Conservation (phyloP, 2,888 invertebrate genomes). For the Drosophila sordidula region DNA sequence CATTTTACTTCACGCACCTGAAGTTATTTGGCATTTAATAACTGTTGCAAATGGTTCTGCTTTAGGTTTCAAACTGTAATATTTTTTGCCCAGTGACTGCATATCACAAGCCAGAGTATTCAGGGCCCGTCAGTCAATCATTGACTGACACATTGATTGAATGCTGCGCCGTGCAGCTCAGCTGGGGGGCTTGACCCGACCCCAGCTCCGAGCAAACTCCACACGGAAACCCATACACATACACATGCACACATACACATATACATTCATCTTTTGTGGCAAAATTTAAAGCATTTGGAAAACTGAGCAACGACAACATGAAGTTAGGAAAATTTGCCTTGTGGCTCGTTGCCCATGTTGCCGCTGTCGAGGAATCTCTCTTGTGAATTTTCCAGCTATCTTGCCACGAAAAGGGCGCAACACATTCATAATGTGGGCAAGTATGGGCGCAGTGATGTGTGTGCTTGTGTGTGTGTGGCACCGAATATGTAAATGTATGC, state of each 20-base stretch:
- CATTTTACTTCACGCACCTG: slow-evolving; percentile 28
- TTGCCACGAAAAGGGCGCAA: slow-evolving; percentile 51
- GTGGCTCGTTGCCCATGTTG: slow-evolving; percentile 40
- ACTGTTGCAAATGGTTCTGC: slow-evolving; percentile 11
- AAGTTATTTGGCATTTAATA: slow-evolving; percentile 13
- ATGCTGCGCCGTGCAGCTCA: slow-evolving; percentile 42
- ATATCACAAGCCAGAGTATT: not conserved
- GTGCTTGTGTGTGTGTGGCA: slow-evolving; percentile 14
- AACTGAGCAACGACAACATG: slow-evolving; percentile 25
- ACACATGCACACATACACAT: no score
- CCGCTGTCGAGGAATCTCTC: slow-evolving; percentile 56
- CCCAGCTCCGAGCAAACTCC: not conserved
- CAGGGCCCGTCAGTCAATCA: slow-evolving; percentile 53
- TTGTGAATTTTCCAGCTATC: slow-evolving; percentile 68
- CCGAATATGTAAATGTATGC: slow-evolving; percentile 52
- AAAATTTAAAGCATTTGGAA: slow-evolving; percentile 63
- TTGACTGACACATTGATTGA: slow-evolving; percentile 60
- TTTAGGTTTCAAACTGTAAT: not conserved
- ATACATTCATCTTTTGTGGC: slow-evolving; percentile 19
- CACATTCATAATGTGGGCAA: slow-evolving; percentile 50
- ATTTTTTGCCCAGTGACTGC: slow-evolving; percentile 6
- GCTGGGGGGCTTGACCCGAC: slow-evolving; percentile 3
- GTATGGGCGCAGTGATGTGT: not conserved
- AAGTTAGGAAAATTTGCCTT: slow-evolving; percentile 26
- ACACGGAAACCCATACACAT: not conserved